phyloP scores from a whole-genome alignment of 2,113 vertebrate species.

The Canis aureus region DNA sequence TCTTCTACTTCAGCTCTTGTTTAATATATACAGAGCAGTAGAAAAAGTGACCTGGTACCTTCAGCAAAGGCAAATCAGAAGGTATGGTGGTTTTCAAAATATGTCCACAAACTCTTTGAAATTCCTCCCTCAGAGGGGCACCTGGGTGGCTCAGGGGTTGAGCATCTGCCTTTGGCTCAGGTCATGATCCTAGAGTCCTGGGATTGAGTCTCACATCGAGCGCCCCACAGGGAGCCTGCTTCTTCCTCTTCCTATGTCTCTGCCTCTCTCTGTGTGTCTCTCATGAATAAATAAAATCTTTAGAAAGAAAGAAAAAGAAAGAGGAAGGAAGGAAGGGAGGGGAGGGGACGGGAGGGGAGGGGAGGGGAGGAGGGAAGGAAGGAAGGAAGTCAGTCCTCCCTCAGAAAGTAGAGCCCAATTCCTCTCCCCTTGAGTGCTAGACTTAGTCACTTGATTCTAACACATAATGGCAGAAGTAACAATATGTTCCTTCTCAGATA shows the following conservation, averaged over 20 bases:
- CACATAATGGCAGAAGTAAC: not conserved
- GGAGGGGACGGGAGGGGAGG: no score
- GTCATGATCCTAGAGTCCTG: no score
- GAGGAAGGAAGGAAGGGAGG: no score
- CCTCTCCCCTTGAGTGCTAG: not conserved
- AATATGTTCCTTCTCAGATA: not conserved
- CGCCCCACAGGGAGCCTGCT: no score
- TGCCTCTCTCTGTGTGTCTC: no score
- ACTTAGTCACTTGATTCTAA: not conserved
- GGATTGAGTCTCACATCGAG: no score
- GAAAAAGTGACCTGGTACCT: not conserved
- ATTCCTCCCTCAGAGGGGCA: not conserved
- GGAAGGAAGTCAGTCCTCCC: not conserved
- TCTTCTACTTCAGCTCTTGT: not conserved
- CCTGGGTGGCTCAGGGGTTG: no score
- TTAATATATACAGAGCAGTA: not conserved
- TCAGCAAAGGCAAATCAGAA: not conserved
- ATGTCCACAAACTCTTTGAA: not conserved
- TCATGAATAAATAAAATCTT: no score
- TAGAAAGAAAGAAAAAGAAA: no score
- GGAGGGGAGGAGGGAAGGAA: no score
- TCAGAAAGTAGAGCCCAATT: slow-evolving; percentile 16
- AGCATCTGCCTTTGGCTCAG: no score
- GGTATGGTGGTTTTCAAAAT: not conserved
- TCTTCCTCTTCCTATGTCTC: no score